Base-by-base conservation (phyloP, 2,797 vertebrate species). In the Sebastes goodei region DNA sequence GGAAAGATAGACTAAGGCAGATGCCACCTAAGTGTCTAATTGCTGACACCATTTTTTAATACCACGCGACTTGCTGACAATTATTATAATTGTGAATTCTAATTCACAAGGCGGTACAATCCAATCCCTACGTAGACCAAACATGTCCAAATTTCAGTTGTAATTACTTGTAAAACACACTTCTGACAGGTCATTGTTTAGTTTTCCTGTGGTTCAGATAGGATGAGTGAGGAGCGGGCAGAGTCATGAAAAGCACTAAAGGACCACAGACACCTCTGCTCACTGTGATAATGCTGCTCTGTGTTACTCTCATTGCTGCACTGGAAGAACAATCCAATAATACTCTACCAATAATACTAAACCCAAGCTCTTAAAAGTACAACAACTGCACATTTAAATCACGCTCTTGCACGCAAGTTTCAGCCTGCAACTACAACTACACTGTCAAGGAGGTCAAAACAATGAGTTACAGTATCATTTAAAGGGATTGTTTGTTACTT, bases 201-300 rank as follows among this genome's bases (percentile, higher is more conserved):
- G 52, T 74, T 80, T 72, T 25, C 32, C 23, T 59, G 10, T 68
- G 65, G 56, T 59, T 35, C 56, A 74, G 68, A 53, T 52, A 52
- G 20, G 20, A 52, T 21, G 64, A 62, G 7, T 0, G 7, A 73
- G 46, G 21, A 61, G 25, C 15, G 8, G 60, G 12, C 17, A 67
- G 21, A 64, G 59, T 63, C 27, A 59, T 32, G 23, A 73, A 52
- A 52, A 11, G 29, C 2, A 17, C 76, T 80, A 49, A 57, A 6
- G 9, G 42, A 70, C 4, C n/a, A 46, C 52, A 59, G 27, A 35
- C n/a, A 56, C 46, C 38, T 77, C 62, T 64, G 59, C 21, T 67
- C 38, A 76, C 46, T 82, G 62, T 29, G 62, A 72, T 32, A 71
- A 60, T 15, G 21, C 27, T 67, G 21, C 57, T 56, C 73, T 32